Evolutionary conservation across 2,113 vertebrate genomes (phyloP), one percentile per base, ranked within the genome.

Genomic region (Mus pahari): DNA sequence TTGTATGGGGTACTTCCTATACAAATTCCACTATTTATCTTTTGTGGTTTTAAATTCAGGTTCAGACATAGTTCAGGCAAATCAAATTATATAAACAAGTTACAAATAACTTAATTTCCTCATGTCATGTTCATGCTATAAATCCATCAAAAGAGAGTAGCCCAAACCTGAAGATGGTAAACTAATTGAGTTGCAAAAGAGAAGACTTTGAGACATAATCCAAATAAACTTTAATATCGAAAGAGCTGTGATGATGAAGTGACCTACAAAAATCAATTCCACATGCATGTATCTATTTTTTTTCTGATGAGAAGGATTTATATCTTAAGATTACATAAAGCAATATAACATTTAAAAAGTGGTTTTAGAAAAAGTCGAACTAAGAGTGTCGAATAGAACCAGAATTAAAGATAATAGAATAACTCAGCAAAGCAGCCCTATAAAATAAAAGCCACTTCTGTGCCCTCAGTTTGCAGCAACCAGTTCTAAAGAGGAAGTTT

Each of bases 101-200:
- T 97, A 96, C 55, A 96, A 98, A 98, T 98, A 97, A 97, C 95
- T 97, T 95, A 50, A 98, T 98, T 98, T 98, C 97, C 96, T 98
- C 86, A 89, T 97, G 74, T 87, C 97, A 74, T 97, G 31, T 86
- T 62, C 83, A 96, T 94, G 92, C 97, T 92, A 58, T 97, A 97
- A 97, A 98, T 92, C 92, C 97, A 97, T 78, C 97, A 95, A 97
- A 98, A 89, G 81, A 98, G 36, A 89, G 70, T 88, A 98, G 91
- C n/a, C 81, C 96, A 95, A 97, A 87, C 86, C 97, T 97, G 96
- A 98, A 94, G 60, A 96, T 74, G 28, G 45, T 96, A 91, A 97
- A 97, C 96, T 97, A 90, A 96, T 96, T 7, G 33, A 39, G 31
- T 0, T 84, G 17, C 97, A 42, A 95, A 94, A 81, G 31, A 42